Evolutionary conservation across 2,113 vertebrate species (phyloP), one percentile per base, ranked within the genome.

Genomic region (Tiliqua scincoides): DNA sequence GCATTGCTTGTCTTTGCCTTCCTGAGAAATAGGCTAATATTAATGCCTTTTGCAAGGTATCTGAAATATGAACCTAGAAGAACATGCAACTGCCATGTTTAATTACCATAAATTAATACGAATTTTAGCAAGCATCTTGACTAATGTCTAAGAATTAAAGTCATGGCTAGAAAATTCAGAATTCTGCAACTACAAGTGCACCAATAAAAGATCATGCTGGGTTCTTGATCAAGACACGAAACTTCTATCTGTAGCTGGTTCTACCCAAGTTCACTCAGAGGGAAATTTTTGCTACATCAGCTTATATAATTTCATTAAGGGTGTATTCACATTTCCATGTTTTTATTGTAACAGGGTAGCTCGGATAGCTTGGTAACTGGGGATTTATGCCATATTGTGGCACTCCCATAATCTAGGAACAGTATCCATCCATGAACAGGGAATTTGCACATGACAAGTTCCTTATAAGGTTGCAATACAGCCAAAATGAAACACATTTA

Each of bases 41-140:
- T 93, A 93, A 94, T 93, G 92, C 93, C 85, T 94, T 87, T 86
- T 88, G 40, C 77, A 90, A 94, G 92, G 92, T 91, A 88, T 87
- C 93, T 91, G 87, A 73, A 88, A 88, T 89, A 85, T 74, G 92
- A 89, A 87, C 67, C 88, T 30, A 80, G 77, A 57, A 77, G 75
- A 93, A 90, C 89, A 89, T 83, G 84, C 10, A 79, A 86, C 91
- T 92, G 91, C 87, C 88, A 86, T 78, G 90, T 93, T 92, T 95
- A 93, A 95, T 94, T 92, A 95, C 37, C 71, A 80, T 74, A 3
- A 78, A 68, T 79, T 91, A 90, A 92, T 76, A 85, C 75, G 80
- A 61, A 67, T 70, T 89, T 91, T 81, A 80, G 87, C 57, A 35
- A 63, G 54, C 77, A 79, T 70, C 14, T 4, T 59, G 83, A 78